These are phyloP conservation scores for Lepidotrigona ventralis DNA, from an alignment of 1,140 invertebrate genomes.

Conservation along the genomic window DNA sequence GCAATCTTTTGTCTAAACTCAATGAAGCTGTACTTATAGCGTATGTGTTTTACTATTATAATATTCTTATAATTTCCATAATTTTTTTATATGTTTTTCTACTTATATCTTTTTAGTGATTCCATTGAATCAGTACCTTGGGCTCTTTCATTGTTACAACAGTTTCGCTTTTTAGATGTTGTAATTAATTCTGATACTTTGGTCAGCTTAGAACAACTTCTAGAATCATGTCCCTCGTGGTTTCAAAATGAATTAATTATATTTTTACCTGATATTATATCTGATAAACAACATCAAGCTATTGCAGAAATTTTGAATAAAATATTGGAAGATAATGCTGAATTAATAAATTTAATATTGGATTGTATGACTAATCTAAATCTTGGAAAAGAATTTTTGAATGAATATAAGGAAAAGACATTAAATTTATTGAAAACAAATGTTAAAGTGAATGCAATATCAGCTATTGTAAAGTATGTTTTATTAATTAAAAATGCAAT, in stretches of 20 bases:
- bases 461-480: slow-evolving; percentile 71
- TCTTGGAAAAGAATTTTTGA: slow-evolving; percentile 71
- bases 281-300: slow-evolving; percentile 72
- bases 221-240: slow-evolving; percentile 74
- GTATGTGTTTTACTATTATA: slow-evolving; percentile 43
- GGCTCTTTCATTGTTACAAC: slow-evolving; percentile 69
- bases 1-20: slow-evolving; percentile 69
- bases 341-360: slow-evolving; percentile 71
- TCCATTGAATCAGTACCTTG: slow-evolving; percentile 69
- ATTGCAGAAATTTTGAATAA: slow-evolving; percentile 72
- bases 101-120: slow-evolving; percentile 60
- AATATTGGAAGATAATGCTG: slow-evolving; percentile 69
- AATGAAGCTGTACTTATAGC: slow-evolving; percentile 71
- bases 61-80: background rate
- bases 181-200: slow-evolving; percentile 66
- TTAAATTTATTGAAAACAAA: slow-evolving; percentile 69
- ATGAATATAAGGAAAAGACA: slow-evolving; percentile 69
- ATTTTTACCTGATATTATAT: slow-evolving; percentile 74
- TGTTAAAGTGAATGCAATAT: slow-evolving; percentile 63
- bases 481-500: background rate
- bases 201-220: slow-evolving; percentile 70
- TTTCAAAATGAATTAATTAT: slow-evolving; percentile 74
- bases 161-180: slow-evolving; percentile 75
- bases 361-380: slow-evolving; percentile 73
- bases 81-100: slow-evolving; percentile 17